Conservation (phyloP, 1,140 invertebrate genomes). For the Brachystomella parvula region DNA sequence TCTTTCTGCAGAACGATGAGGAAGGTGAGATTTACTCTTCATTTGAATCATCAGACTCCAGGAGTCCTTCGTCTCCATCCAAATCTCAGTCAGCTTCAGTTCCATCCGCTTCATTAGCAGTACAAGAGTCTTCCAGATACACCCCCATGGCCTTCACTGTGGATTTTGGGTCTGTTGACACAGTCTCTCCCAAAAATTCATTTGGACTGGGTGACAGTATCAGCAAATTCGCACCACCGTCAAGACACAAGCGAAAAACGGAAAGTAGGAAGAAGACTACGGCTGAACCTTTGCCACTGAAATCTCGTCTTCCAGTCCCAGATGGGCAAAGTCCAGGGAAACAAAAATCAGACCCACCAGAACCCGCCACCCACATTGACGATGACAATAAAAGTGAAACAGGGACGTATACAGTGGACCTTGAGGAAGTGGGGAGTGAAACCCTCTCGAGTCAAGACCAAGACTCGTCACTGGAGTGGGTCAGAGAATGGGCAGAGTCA, state of each 20-base stretch:
- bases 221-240: background rate
- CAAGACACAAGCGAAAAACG: background rate
- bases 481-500: conserved; percentile 28
- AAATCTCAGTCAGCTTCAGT: too few relatives aligned
- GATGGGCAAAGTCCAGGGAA: background rate
- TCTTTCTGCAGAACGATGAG: too few relatives aligned
- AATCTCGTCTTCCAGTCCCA: background rate
- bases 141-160: background rate
- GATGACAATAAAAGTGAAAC: background rate
- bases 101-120: too few relatives aligned
- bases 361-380: background rate
- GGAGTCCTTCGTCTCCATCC: too few relatives aligned
- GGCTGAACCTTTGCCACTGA: background rate
- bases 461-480: background rate
- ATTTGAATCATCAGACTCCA: too few relatives aligned
- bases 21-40: too few relatives aligned
- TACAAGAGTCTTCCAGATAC: too few relatives aligned
- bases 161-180: background rate
- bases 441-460: background rate
- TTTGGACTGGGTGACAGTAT: background rate
- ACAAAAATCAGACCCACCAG: background rate
- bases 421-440: background rate
- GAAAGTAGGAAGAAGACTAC: background rate
- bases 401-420: background rate
- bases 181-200: background rate